Conservation (phyloP, 2,888 invertebrate genomes). For the Plusia festucae region DNA sequence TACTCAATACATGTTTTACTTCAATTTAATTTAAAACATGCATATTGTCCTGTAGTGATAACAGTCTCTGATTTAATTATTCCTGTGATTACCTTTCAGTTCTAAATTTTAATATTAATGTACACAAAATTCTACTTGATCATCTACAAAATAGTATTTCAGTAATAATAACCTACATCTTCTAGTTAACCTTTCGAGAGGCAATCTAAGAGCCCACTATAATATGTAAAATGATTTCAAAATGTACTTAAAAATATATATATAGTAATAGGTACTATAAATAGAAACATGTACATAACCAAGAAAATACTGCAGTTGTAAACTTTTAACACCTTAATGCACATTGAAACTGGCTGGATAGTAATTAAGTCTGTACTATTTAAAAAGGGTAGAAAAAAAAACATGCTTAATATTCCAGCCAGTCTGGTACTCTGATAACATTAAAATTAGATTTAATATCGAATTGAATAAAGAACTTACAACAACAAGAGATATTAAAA, state of each 20-base stretch:
- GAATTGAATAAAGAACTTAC: neutral
- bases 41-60: constrained; percentile 39
- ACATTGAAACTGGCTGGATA: neutral
- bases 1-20: neutral
- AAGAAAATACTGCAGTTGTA: constrained; percentile 28
- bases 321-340: neutral
- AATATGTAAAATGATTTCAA: constrained; percentile 50
- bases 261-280: constrained; percentile 35
- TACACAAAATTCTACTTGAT: constrained; percentile 45
- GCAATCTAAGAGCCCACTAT: constrained; percentile 59
- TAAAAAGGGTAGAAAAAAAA: neutral
- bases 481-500: constrained; percentile 17
- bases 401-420: neutral
- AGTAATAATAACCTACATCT: constrained; percentile 62
- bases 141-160: constrained; percentile 67
- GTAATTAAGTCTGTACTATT: neutral
- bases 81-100: constrained; percentile 45
- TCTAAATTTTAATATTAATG: constrained; percentile 37
- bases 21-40: constrained; percentile 24
- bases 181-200: constrained; percentile 65
- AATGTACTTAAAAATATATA: neutral
- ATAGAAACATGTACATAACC: constrained; percentile 35
- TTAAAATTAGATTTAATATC: constrained; percentile 7
- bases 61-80: constrained; percentile 50
- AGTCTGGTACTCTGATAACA: neutral